phyloP scores from a whole-genome alignment of 2,888 invertebrate species.

The Synanthedon formicaeformis region DNA sequence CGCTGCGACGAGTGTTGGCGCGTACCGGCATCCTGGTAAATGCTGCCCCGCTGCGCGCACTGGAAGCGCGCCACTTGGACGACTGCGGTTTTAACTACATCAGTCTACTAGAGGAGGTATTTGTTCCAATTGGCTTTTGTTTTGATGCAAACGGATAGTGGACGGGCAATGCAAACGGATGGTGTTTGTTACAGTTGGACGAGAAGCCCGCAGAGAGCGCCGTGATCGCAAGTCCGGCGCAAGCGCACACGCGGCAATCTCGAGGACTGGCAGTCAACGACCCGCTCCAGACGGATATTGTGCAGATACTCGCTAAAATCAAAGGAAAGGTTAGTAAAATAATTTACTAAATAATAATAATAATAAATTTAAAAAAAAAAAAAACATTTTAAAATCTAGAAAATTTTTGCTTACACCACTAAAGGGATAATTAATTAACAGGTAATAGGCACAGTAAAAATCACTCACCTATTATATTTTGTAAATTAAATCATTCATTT shows the following conservation, averaged over 20 bases:
- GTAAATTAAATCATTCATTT: too few relatives aligned
- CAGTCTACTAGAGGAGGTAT: constrained; percentile 75
- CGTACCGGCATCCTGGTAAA: constrained; percentile 76
- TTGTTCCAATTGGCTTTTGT: background rate
- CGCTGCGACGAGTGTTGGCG: constrained; percentile 78
- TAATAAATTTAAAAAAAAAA: too few relatives aligned
- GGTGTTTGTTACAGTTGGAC: constrained; percentile 27
- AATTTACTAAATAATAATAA: background rate
- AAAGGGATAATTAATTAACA: too few relatives aligned
- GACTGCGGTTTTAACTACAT: constrained; percentile 82
- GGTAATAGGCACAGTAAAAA: too few relatives aligned
- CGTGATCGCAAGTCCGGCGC: constrained; percentile 19
- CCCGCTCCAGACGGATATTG: constrained; percentile 73
- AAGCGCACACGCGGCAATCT: constrained; percentile 6
- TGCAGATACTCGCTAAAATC: constrained; percentile 78
- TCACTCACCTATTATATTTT: too few relatives aligned
- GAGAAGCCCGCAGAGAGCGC: constrained; percentile 45
- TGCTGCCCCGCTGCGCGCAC: constrained; percentile 74
- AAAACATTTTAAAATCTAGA: too few relatives aligned
- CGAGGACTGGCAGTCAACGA: constrained; percentile 15
- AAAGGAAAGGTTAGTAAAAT: constrained; percentile 70
- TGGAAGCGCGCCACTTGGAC: constrained; percentile 78
- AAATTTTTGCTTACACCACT: background rate
- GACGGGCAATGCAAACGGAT: background rate
- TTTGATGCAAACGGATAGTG: background rate